phyloP scores from a whole-genome alignment of 2,888 invertebrate species.

The Scaptomyza parva region DNA sequence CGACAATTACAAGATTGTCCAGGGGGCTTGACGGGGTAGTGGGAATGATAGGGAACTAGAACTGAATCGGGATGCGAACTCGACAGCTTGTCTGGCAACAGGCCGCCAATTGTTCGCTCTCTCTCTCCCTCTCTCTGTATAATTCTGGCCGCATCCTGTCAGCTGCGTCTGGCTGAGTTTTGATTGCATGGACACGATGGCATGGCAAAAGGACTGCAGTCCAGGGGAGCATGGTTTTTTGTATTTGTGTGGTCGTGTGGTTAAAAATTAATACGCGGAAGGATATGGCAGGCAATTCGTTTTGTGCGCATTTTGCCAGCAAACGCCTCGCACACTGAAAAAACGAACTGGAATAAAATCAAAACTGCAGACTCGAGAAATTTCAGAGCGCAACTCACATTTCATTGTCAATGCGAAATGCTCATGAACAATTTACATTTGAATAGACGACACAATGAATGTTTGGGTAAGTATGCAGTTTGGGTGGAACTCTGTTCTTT shows the following conservation, averaged over 20 bases:
- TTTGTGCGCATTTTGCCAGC: conserved; percentile 53
- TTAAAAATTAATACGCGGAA: conserved; percentile 80
- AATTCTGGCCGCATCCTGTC: conserved; percentile 41
- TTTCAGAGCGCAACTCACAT: conserved; percentile 44
- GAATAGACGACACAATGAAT: conserved; percentile 61
- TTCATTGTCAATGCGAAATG: conserved; percentile 47
- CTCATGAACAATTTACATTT: conserved; percentile 79
- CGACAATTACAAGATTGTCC: conserved; percentile 72
- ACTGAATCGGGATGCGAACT: conserved; percentile 21
- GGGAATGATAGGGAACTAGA: neutral
- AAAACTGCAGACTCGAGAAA: conserved; percentile 48
- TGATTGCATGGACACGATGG: conserved; percentile 52
- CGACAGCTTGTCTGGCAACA: conserved; percentile 61
- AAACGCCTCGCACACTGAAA: conserved; percentile 33
- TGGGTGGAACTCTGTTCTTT: too few species aligned
- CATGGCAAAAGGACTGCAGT: conserved; percentile 17
- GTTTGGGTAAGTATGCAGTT: conserved; percentile 2
- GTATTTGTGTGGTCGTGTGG: conserved; percentile 65
- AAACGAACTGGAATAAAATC: conserved; percentile 31
- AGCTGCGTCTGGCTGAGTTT: conserved; percentile 54
- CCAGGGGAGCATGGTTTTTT: conserved; percentile 26
- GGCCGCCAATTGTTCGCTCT: conserved; percentile 57
- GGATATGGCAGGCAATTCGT: conserved; percentile 80
- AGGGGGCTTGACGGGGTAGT: too few species aligned
- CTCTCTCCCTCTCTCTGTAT: neutral